These are phyloP conservation scores for Agriopis marginaria DNA, from an alignment of 2,888 invertebrate species.

Conservation along the genomic window DNA sequence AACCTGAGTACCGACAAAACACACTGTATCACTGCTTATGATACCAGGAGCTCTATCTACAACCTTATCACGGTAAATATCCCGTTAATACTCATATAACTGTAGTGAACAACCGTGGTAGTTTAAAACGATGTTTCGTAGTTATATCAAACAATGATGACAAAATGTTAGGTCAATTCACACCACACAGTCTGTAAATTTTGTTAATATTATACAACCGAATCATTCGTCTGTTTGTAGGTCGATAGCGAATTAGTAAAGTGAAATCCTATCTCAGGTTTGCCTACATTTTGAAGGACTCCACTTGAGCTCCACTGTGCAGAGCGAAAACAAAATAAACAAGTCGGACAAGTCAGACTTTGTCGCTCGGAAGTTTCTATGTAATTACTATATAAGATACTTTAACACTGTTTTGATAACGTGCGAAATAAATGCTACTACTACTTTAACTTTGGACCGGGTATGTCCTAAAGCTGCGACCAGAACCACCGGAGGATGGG, in stretches of 20 bases:
- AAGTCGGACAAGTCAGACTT: slow-evolving; percentile 32
- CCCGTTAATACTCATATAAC: too few species aligned
- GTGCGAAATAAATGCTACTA: too few species aligned
- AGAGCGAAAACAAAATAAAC: slow-evolving; percentile 45
- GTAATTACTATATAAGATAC: slow-evolving; percentile 7
- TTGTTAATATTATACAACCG: slow-evolving; percentile 51
- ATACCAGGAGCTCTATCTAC: too few species aligned
- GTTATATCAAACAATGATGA: not conserved
- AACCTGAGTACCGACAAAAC: too few species aligned
- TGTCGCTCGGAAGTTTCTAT: slow-evolving; percentile 24
- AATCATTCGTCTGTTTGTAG: slow-evolving; percentile 27
- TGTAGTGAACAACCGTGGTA: too few species aligned
- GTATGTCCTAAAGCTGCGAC: too few species aligned
- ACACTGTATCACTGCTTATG: too few species aligned
- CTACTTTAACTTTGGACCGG: too few species aligned
- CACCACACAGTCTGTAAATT: not conserved
- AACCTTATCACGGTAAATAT: too few species aligned
- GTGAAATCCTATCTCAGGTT: slow-evolving; percentile 51
- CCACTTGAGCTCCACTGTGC: slow-evolving; percentile 35
- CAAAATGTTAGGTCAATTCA: slow-evolving; percentile 4
- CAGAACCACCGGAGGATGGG: too few species aligned
- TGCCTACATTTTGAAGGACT: slow-evolving; percentile 46
- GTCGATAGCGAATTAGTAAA: slow-evolving; percentile 27
- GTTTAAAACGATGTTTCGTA: not conserved
- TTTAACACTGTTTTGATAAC: slow-evolving; percentile 15